Percentiles rank a stretch among this genome's conserved stretches.
phyloP scores from a whole-genome alignment of 2,888 invertebrate genomes.

The Didymodactylos carnosus region DNA sequence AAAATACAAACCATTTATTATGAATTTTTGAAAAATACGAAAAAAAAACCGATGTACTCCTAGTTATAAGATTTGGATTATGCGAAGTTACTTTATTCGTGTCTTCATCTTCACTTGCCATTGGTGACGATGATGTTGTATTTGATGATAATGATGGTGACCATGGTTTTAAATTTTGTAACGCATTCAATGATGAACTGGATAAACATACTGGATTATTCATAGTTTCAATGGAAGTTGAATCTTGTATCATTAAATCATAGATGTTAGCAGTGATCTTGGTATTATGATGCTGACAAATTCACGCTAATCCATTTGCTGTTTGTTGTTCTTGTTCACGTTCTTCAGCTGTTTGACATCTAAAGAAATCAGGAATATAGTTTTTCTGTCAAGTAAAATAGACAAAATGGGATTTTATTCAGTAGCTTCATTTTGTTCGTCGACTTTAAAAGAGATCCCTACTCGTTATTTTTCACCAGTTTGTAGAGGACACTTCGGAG shows the following conservation, averaged over 20 bases:
- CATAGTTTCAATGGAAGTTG: background rate
- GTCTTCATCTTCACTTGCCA: no score
- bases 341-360: conserved; percentile 14
- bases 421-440: conserved; percentile 87
- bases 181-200: conserved; percentile 47
- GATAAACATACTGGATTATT: conserved; percentile 19
- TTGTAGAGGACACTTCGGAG: no score
- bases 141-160: conserved; percentile 8
- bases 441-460: conserved; percentile 93
- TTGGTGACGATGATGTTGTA: background rate
- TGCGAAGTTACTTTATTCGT: no score
- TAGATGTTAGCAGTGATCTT: no score
- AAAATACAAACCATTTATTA: no score
- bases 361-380: background rate
- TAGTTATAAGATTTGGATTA: no score
- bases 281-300: background rate
- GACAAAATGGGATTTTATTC: background rate
- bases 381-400: no score
- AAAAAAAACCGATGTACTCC: no score
- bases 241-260: background rate
- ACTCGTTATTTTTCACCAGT: no score
- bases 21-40: no score
- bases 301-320: background rate
- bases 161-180: conserved; percentile 73
- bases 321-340: conserved; percentile 10